A percentile compares a stretch with the other conserved stretches of the same genome.
Evolutionary conservation across 2,113 vertebrate genomes (phyloP).

Genomic region (Aptenodytes patagonicus): DNA sequence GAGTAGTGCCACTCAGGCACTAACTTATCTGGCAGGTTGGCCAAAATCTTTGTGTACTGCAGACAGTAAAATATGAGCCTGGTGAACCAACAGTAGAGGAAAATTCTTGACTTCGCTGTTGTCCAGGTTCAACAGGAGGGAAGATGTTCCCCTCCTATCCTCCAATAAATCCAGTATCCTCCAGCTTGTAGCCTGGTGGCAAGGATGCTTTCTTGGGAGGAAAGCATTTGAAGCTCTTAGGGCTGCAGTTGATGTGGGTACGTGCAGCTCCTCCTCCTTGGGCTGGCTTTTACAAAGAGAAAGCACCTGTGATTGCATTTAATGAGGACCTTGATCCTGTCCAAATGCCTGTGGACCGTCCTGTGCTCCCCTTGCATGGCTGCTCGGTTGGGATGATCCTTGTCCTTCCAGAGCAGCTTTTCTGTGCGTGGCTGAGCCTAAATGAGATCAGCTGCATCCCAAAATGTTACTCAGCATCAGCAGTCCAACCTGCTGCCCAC

Average conservation of each 20-base stretch:
- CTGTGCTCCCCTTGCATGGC: rapidly evolving
- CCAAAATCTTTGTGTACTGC: background rate
- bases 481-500: background rate
- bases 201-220: background rate
- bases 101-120: background rate
- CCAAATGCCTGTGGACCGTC: rapidly evolving
- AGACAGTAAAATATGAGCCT: background rate
- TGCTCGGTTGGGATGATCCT: background rate
- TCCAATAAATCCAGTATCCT: background rate
- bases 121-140: background rate
- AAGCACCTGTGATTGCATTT: background rate
- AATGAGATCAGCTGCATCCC: background rate
- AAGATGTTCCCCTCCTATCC: background rate
- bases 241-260: background rate
- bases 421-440: background rate
- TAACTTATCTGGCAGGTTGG: background rate
- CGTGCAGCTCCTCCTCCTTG: rapidly evolving
- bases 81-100: background rate
- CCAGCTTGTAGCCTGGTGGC: background rate
- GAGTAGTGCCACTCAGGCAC: background rate
- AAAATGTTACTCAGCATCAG: background rate
- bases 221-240: background rate
- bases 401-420: background rate
- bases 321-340: background rate
- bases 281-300: background rate